These are phyloP conservation scores for Bubo scandiacus DNA, from an alignment of 2,113 vertebrate species.

Conservation along the genomic window DNA sequence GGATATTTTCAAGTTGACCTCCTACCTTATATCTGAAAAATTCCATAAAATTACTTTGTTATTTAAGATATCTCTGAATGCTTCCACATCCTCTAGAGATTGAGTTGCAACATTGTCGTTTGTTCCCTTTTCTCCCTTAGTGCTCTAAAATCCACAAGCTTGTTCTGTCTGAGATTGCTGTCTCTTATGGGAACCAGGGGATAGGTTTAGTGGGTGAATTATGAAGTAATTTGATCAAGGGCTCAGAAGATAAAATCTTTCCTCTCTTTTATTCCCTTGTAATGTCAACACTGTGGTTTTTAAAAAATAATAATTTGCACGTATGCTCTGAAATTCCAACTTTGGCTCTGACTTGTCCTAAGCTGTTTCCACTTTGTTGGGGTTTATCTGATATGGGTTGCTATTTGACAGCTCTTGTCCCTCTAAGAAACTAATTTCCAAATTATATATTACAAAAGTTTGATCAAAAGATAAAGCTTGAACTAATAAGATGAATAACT, in stretches of 20 bases:
- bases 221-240: slow-evolving; percentile 40
- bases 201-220: slow-evolving; percentile 15
- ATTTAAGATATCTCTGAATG: background rate
- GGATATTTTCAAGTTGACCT: background rate
- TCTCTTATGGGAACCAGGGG: background rate
- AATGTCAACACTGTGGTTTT: slow-evolving; percentile 59
- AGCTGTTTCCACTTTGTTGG: background rate
- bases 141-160: background rate
- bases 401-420: slow-evolving; percentile 37
- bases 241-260: slow-evolving; percentile 32
- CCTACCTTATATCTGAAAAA: background rate
- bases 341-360: slow-evolving; percentile 30
- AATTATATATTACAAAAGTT: background rate
- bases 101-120: background rate
- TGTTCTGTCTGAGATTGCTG: background rate
- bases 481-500: slow-evolving; percentile 14
- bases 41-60: background rate
- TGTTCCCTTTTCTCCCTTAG: background rate
- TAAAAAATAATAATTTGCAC: slow-evolving; percentile 30
- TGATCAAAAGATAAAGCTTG: slow-evolving; percentile 31
- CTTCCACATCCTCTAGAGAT: background rate
- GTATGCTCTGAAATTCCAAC: background rate
- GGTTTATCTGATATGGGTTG: background rate
- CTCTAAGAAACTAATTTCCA: slow-evolving; percentile 49
- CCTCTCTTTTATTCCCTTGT: slow-evolving; percentile 31